phyloP scores from a whole-genome alignment of 2,113 vertebrate genomes.

The Podarcis muralis region DNA sequence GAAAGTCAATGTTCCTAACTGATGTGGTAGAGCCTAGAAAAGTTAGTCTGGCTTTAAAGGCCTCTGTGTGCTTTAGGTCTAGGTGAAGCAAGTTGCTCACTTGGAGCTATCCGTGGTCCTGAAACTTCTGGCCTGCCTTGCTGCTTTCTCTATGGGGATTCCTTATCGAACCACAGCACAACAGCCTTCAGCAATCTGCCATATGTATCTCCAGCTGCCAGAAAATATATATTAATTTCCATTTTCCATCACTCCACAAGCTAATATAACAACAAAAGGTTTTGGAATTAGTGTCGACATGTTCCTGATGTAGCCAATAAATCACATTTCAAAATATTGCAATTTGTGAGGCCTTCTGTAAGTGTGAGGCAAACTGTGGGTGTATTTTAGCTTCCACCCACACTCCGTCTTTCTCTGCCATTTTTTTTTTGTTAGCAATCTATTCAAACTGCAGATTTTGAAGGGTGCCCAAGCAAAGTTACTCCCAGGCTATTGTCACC shows the following conservation, averaged over 20 bases:
- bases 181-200: not conserved
- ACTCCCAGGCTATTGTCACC: not conserved
- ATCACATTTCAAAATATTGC: constrained; percentile 8
- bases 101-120: too few species aligned
- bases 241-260: not conserved
- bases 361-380: constrained; percentile 7
- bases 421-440: not conserved
- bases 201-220: not conserved
- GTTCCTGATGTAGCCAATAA: constrained; percentile 19
- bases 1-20: too few species aligned
- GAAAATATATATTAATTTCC: accelerated
- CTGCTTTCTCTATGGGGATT: too few species aligned
- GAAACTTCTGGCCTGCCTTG: too few species aligned
- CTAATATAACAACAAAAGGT: not conserved
- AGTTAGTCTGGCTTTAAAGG: too few species aligned
- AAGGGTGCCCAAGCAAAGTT: not conserved
- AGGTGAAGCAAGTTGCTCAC: too few species aligned
- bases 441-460: not conserved
- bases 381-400: constrained; percentile 18
- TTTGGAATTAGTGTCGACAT: not conserved
- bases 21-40: too few species aligned
- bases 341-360: constrained; percentile 1
- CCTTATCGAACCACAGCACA: too few species aligned
- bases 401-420: not conserved
- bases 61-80: too few species aligned